Conservation (phyloP, 2,888 invertebrate genomes). For the Eupsilia transversa region DNA sequence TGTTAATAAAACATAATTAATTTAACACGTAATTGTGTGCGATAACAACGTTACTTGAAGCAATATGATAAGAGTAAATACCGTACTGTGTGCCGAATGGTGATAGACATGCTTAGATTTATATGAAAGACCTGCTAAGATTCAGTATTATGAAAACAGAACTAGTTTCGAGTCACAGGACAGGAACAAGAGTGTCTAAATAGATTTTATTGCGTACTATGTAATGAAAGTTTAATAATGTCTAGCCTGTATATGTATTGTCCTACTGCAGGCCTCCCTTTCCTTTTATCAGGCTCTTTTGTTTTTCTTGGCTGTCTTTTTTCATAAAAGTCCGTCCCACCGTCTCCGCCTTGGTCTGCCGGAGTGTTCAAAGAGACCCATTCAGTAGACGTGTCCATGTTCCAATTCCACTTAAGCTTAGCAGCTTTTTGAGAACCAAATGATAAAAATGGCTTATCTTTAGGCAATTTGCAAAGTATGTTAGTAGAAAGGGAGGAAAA, state of each 20-base stretch:
- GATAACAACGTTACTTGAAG: constrained; percentile 27
- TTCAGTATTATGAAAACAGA: no score
- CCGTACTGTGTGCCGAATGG: constrained; percentile 3
- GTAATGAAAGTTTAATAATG: neutral
- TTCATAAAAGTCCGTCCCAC: no score
- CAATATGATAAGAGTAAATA: constrained; percentile 29
- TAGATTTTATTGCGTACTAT: no score
- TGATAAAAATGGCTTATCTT: neutral
- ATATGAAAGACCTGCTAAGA: neutral
- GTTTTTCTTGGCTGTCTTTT: no score
- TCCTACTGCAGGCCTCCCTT: neutral
- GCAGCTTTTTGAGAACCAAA: neutral
- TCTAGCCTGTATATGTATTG: neutral
- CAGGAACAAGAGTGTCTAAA: no score
- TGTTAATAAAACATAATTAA: constrained; percentile 41
- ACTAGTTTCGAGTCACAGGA: no score
- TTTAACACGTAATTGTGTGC: constrained; percentile 43
- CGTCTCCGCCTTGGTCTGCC: neutral
- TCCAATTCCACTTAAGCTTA: neutral
- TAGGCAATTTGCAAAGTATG: neutral
- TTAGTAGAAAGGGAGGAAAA: neutral
- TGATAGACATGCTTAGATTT: constrained; percentile 16
- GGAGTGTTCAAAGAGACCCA: neutral
- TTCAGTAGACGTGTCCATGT: no score
- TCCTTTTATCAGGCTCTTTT: neutral